Evolutionary conservation across 35 echinoderm and acorn worm genomes (phyloP).

Genomic region (Strongylocentrotus purpuratus): DNA sequence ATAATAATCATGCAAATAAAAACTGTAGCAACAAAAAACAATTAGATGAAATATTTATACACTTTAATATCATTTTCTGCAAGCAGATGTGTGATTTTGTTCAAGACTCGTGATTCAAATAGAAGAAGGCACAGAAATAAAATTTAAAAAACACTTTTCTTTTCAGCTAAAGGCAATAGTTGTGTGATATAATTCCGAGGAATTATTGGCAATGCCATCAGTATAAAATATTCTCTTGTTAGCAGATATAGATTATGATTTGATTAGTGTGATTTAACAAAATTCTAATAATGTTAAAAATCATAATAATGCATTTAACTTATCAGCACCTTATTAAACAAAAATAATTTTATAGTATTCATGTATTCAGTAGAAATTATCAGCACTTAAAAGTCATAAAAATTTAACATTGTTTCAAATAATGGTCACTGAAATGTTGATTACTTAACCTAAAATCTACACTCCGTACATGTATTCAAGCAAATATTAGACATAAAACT

Average conservation of each 20-base stretch:
- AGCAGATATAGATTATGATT: background rate
- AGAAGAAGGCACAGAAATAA: no score
- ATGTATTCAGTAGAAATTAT: background rate
- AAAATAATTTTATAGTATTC: background rate
- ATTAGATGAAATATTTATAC: background rate
- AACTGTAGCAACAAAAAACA: background rate
- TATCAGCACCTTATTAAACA: background rate
- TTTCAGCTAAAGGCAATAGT: background rate
- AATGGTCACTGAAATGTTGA: no score
- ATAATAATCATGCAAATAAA: background rate
- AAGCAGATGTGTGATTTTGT: background rate
- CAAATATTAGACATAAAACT: no score
- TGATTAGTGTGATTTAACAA: background rate
- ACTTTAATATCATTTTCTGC: background rate
- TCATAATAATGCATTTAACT: background rate
- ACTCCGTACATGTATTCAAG: no score
- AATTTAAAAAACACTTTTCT: no score
- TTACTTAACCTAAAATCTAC: no score
- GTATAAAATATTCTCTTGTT: background rate
- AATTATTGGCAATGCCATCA: background rate
- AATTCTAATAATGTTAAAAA: background rate
- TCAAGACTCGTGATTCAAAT: background rate
- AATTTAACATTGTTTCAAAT: no score
- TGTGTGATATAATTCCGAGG: background rate
- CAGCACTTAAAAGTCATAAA: background rate